phyloP scores from a whole-genome alignment of 1,140 invertebrate species.

The Holcopasites calliopsidis region DNA sequence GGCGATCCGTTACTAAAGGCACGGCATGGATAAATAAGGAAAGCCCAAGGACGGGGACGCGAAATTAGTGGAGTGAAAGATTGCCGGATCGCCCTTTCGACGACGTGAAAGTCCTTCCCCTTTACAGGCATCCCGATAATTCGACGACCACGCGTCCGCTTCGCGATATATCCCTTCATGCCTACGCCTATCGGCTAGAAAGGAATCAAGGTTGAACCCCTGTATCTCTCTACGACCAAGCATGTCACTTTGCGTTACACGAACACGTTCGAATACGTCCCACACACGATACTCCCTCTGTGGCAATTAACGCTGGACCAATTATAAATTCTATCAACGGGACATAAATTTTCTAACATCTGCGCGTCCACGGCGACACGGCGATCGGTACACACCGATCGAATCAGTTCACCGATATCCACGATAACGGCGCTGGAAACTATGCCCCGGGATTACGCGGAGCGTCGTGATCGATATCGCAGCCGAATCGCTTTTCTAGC shows the following conservation, averaged over 20 bases:
- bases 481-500: conserved; percentile 26
- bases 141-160: neutral
- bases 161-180: too few relatives aligned
- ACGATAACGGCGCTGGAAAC: neutral
- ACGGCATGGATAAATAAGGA: conserved; percentile 27
- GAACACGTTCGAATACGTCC: too few relatives aligned
- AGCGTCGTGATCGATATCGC: conserved; percentile 19
- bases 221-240: too few relatives aligned
- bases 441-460: neutral
- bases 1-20: neutral
- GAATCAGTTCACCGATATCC: conserved; percentile 18
- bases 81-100: neutral
- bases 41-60: conserved; percentile 10
- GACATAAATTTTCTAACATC: conserved; percentile 25
- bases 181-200: too few relatives aligned
- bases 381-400: conserved; percentile 16
- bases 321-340: conserved; percentile 1
- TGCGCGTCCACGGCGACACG: neutral
- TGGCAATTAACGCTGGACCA: neutral
- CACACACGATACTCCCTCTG: neutral
- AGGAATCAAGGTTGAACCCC: too few relatives aligned
- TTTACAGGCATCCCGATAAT: neutral
- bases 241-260: too few relatives aligned
- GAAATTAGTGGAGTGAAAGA: conserved; percentile 19
- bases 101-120: neutral